Percentiles rank a stretch among this genome's conserved stretches.
phyloP scores from a whole-genome alignment of 2,113 vertebrate genomes.

The Syngnathus scovelli region DNA sequence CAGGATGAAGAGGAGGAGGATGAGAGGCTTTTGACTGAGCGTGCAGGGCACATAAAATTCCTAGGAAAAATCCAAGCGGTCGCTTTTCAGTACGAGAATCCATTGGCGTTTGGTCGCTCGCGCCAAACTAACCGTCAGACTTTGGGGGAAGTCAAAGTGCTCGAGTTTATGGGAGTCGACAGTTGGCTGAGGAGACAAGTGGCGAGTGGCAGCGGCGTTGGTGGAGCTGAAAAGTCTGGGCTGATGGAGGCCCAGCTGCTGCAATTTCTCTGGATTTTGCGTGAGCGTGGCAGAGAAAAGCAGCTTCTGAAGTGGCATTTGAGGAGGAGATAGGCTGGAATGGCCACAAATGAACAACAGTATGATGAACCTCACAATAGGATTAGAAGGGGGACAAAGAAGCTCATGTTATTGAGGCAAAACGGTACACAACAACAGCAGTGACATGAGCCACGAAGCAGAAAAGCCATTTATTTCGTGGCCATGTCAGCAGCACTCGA shows the following conservation, averaged over 20 bases:
- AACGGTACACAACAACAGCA: too few species aligned
- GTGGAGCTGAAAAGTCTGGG: conserved; percentile 84
- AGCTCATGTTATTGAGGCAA: too few species aligned
- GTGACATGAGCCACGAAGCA: too few species aligned
- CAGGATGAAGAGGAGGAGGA: conserved; percentile 81
- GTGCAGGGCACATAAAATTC: conserved; percentile 85
- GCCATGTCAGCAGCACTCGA: too few species aligned
- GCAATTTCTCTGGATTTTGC: conserved; percentile 89
- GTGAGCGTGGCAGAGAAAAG: conserved; percentile 94
- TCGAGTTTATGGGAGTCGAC: conserved; percentile 22
- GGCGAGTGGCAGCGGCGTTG: conserved; percentile 16
- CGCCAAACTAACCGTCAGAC: conserved; percentile 73
- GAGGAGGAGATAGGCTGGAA: conserved; percentile 75
- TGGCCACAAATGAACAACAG: too few species aligned
- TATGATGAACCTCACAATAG: too few species aligned
- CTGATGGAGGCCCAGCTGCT: conserved; percentile 83
- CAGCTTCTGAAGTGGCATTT: conserved; percentile 89
- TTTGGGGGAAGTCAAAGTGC: conserved; percentile 78
- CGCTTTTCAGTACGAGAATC: too few species aligned
- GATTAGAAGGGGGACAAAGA: too few species aligned
- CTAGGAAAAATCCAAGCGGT: conserved; percentile 52
- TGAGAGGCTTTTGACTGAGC: conserved; percentile 81
- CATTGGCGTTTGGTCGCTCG: neutral
- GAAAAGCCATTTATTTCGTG: too few species aligned
- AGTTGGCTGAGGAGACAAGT: neutral